Percentiles rank a stretch among this genome's conserved stretches.
Conservation (phyloP, 2,797 vertebrate species). For the Bradypodion pumilum region DNA sequence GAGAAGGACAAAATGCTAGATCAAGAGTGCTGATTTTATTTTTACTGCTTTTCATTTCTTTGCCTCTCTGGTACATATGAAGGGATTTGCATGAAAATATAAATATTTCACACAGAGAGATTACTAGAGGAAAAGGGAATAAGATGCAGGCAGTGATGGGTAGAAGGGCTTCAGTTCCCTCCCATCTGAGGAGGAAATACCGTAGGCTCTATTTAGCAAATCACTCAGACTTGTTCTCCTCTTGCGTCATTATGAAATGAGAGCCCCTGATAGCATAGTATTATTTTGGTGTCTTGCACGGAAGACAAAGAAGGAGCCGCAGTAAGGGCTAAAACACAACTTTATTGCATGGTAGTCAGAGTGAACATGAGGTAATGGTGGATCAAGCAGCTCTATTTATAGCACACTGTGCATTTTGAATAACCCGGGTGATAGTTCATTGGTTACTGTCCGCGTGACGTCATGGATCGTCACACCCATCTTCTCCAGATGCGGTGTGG, state of each 20-base stretch:
- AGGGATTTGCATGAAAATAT: slow-evolving; percentile 28
- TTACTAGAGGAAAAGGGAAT: slow-evolving; percentile 43
- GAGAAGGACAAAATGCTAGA: slow-evolving; percentile 3
- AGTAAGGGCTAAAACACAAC: too few species aligned
- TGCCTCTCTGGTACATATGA: slow-evolving; percentile 23
- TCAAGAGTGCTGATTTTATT: neutral
- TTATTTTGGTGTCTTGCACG: too few species aligned
- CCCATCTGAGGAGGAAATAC: slow-evolving; percentile 25
- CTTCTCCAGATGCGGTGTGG: too few species aligned
- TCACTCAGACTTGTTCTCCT: neutral
- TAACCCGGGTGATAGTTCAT: too few species aligned
- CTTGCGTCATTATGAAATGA: neutral
- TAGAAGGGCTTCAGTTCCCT: neutral
- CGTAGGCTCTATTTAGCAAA: slow-evolving; percentile 41
- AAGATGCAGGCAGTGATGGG: slow-evolving; percentile 30
- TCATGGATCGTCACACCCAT: too few species aligned
- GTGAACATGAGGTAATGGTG: too few species aligned
- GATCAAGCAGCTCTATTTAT: too few species aligned
- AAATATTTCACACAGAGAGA: slow-evolving; percentile 51
- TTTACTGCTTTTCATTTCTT: slow-evolving; percentile 44
- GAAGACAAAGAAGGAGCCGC: too few species aligned
- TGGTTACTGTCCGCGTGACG: too few species aligned
- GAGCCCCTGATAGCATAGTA: too few species aligned
- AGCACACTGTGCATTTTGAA: too few species aligned
- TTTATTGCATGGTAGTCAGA: too few species aligned